Evolutionary conservation across 2,888 invertebrate species (phyloP).

Genomic region (Hydrotaea cyrtoneurina): DNA sequence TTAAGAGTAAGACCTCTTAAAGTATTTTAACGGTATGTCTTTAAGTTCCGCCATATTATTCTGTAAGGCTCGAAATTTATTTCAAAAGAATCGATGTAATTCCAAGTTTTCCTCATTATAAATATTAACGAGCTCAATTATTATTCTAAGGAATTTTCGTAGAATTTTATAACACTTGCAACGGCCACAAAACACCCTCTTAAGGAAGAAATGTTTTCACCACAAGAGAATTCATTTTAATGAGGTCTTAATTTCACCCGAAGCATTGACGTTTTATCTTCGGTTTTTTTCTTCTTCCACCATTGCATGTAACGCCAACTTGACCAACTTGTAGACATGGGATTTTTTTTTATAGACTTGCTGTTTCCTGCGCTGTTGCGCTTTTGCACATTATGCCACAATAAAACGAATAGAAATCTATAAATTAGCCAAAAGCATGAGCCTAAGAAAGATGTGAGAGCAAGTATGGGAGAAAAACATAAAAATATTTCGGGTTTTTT

Average conservation of each 20-base stretch:
- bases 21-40: too few species aligned
- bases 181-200: too few species aligned
- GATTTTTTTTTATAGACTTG: not conserved
- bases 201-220: too few species aligned
- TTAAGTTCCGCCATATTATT: too few species aligned
- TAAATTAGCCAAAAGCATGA: slow-evolving; percentile 14
- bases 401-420: slow-evolving; percentile 15
- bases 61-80: too few species aligned
- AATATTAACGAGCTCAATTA: too few species aligned
- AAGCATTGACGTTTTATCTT: not conserved
- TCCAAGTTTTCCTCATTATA: too few species aligned
- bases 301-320: not conserved
- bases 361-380: not conserved
- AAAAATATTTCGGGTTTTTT: not conserved
- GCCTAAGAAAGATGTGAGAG: slow-evolving; percentile 13
- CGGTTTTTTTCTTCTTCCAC: not conserved
- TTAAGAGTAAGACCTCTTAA: too few species aligned
- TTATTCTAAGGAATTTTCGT: too few species aligned
- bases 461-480: slow-evolving; percentile 11
- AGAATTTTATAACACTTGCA: too few species aligned
- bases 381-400: not conserved
- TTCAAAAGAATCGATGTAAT: too few species aligned
- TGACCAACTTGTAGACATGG: not conserved
- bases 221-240: not conserved
- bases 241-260: slow-evolving; percentile 14